Evolutionary conservation across 2,113 vertebrate species (phyloP).

Genomic region (Psophia crepitans): DNA sequence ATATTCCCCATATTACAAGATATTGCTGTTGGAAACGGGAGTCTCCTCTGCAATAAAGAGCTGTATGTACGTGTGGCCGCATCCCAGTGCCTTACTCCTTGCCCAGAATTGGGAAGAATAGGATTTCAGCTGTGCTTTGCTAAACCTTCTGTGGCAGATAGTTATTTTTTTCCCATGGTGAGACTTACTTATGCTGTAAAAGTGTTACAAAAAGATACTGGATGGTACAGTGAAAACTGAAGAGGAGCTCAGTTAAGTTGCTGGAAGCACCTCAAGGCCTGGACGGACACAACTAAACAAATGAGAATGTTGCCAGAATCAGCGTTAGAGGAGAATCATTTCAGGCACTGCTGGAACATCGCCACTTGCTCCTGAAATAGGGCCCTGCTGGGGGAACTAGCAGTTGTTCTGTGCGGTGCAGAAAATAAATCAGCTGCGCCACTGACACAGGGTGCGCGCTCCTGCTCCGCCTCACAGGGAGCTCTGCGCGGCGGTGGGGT

Average conservation of each 20-base stretch:
- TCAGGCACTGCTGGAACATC: background rate
- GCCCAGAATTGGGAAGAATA: background rate
- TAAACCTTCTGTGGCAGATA: background rate
- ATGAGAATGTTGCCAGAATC: background rate
- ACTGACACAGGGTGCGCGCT: rapidly evolving
- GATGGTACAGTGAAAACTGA: background rate
- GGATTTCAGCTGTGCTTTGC: background rate
- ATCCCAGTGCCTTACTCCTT: background rate
- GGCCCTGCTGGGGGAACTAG: background rate
- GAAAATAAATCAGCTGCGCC: rapidly evolving
- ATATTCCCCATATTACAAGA: background rate
- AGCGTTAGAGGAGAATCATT: background rate
- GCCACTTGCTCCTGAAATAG: background rate
- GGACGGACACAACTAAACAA: background rate
- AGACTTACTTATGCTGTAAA: background rate
- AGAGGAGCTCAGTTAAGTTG: background rate
- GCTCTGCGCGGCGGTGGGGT: rapidly evolving
- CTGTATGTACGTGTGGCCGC: background rate
- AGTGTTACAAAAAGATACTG: background rate
- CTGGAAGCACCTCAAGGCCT: background rate
- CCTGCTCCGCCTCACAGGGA: rapidly evolving
- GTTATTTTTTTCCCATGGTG: background rate
- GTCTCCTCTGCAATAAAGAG: background rate
- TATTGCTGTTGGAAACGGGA: background rate
- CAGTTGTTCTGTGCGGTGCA: background rate